Evolutionary conservation across 1,140 invertebrate genomes (phyloP).

Genomic region (Planococcus citri): DNA sequence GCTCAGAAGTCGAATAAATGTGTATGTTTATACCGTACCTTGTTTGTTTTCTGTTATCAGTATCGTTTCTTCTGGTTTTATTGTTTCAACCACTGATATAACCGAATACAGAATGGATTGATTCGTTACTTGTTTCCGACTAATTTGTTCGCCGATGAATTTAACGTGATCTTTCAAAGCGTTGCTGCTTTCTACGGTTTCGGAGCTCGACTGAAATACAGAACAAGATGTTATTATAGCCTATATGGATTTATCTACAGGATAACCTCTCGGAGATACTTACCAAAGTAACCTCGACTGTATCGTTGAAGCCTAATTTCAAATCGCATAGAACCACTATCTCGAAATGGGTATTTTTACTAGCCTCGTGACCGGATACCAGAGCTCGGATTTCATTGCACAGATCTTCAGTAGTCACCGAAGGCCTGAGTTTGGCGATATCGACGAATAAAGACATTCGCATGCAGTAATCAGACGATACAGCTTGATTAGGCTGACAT

Average conservation of each 20-base stretch:
- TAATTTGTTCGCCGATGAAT: conserved; percentile 54
- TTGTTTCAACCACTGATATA: conserved; percentile 52
- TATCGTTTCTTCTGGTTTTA: conserved; percentile 52
- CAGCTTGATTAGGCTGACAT: conserved; percentile 65
- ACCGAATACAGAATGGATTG: conserved; percentile 56
- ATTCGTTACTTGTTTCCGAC: conserved; percentile 45
- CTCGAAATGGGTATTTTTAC: conserved; percentile 34
- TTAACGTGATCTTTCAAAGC: conserved; percentile 47
- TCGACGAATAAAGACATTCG: conserved; percentile 58
- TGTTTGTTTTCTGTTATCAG: conserved; percentile 29
- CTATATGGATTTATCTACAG: conserved; percentile 20
- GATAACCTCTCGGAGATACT: conserved; percentile 32
- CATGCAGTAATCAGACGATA: conserved; percentile 55
- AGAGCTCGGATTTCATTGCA: conserved; percentile 52
- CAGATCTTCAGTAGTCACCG: conserved; percentile 57
- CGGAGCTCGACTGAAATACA: conserved; percentile 5
- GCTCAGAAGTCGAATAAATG: conserved; percentile 22
- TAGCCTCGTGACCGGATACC: conserved; percentile 46
- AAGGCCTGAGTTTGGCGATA: conserved; percentile 43
- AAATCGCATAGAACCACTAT: conserved; percentile 69
- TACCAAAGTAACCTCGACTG: conserved; percentile 75
- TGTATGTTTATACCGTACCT: neutral
- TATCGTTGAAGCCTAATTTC: conserved; percentile 61
- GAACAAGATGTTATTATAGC: neutral
- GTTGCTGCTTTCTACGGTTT: conserved; percentile 32